A percentile compares a stretch with the other conserved stretches of the same genome.
These are phyloP conservation scores for Stichopus horrens DNA, from an alignment of 53 echinoderm and acorn worm species.

Conservation along the genomic window DNA sequence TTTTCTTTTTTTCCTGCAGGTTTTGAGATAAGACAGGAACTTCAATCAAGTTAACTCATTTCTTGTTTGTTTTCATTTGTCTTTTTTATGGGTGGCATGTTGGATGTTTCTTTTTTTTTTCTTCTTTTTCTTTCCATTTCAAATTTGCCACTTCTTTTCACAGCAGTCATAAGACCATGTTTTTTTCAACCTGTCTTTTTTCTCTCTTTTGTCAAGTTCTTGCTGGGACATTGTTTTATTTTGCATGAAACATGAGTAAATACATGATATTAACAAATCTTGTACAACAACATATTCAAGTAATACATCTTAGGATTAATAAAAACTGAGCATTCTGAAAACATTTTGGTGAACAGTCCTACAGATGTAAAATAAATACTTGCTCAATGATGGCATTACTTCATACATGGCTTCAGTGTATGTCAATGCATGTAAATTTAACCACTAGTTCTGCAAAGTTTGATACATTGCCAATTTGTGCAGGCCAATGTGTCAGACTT, in stretches of 20 bases:
- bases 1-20: not conserved
- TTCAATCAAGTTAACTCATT: not conserved
- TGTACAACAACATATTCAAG: not conserved
- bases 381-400: not conserved
- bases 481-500: no score
- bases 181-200: slow-evolving; percentile 2
- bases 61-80: not conserved
- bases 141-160: not conserved
- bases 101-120: not conserved
- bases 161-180: not conserved
- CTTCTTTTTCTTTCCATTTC: not conserved
- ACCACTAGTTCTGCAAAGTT: no score
- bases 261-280: slow-evolving; percentile 38
- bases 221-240: slow-evolving; percentile 18
- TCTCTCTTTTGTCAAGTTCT: not conserved
- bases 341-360: not conserved
- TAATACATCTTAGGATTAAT: not conserved
- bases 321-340: not conserved
- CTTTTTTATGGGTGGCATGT: not conserved
- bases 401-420: no score
- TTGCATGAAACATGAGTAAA: slow-evolving; percentile 36
- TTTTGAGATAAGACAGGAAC: not conserved
- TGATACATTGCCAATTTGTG: no score
- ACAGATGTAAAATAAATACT: not conserved
- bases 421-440: no score